Evolutionary conservation across 1,140 invertebrate genomes (phyloP), one percentile per base, ranked within the genome.

Genomic region (Cyclina sinensis): DNA sequence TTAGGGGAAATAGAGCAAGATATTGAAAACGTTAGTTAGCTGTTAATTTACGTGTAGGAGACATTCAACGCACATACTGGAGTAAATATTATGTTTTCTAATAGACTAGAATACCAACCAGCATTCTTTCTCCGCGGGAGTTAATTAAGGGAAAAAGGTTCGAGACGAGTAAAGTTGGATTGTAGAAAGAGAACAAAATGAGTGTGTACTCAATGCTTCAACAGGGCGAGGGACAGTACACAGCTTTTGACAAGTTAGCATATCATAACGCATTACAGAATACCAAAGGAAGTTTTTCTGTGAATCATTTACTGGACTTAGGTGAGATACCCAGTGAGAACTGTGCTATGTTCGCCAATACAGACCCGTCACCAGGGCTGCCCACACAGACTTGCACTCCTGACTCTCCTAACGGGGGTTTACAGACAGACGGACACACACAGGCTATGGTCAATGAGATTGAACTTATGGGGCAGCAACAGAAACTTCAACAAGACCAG

Each of bases 351-450:
- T 93, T 92, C 78, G 93, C 91, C 14, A 90, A 87, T 37, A 91
- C 91, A 12, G 93, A 92, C 37, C 86, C 92, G 9, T 91, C 92
- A 0, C 91, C 90, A 2, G 89, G 89, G 48, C 90, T 91, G 11
- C 90, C 91, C 3, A 91, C 91, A 16, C 92, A 92, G 37, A 90
- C 91, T 7, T 93, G 92, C 57, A 92, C 92, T 37, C 87, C 90
- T 90, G 79, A 94, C 92, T 91, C 95, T 95, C 95, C 96, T 98
- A 91, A 99, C 99, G 59, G 96, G 98, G 35, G 99, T 99, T 0
- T 99, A 99, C 96, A 99, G 54, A 32, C 74, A 35, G 85, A 87
- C 59, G 85, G 85, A 68, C 85, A 87, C 21, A 87, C 85, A 16
- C 54, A 70, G 48, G 54, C 70, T 9, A 14, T 87, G 35, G 85